Conservation (phyloP, 2,888 invertebrate genomes). For the Iphiclides podalirius region DNA sequence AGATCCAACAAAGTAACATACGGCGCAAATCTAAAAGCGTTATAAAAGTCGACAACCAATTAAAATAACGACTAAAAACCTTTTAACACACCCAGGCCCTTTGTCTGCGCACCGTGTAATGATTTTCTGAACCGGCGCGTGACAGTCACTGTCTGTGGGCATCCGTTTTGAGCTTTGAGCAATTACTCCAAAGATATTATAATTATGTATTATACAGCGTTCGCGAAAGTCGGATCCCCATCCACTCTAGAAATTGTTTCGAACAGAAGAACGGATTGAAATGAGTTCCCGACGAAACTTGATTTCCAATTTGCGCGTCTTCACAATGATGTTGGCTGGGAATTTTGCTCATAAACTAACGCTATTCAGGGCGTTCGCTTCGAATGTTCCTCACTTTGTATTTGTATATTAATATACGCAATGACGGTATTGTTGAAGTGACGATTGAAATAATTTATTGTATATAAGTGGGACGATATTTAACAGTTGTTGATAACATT, state of each 20-base stretch:
- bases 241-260: constrained; percentile 67
- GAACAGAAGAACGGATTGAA: constrained; percentile 54
- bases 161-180: background rate
- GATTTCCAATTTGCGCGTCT: background rate
- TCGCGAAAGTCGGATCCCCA: constrained; percentile 39
- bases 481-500: too few species aligned
- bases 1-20: too few species aligned
- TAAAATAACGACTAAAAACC: constrained; percentile 20
- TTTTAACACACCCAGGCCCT: constrained; percentile 6
- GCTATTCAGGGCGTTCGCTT: background rate
- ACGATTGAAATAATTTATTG: background rate
- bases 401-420: background rate
- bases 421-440: background rate
- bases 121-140: constrained; percentile 6
- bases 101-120: constrained; percentile 10
- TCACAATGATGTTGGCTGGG: background rate
- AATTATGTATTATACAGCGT: too few species aligned
- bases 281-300: constrained; percentile 68
- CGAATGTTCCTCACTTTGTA: background rate
- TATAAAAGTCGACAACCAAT: constrained; percentile 18
- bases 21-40: constrained; percentile 9
- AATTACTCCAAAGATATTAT: constrained; percentile 20
- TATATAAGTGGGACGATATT: too few species aligned
- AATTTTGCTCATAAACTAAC: background rate
- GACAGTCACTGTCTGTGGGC: constrained; percentile 9